These are phyloP conservation scores for Mormyrops boulengeri DNA, from an alignment of 2,797 vertebrate genomes.

Conservation along the genomic window DNA sequence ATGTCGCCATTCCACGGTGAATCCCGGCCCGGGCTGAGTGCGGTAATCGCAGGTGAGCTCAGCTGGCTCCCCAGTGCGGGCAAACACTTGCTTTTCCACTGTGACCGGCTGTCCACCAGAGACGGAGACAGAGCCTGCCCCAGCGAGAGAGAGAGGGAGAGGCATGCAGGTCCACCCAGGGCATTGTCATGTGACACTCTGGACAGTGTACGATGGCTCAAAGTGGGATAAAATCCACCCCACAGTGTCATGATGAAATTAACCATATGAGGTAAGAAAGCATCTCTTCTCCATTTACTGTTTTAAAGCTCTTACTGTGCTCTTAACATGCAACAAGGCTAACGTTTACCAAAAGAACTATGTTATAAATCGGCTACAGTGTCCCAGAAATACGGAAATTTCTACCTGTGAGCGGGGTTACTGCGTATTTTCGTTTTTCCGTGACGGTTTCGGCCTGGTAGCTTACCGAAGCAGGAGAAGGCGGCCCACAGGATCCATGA, in stretches of 20 bases:
- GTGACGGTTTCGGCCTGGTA: neutral
- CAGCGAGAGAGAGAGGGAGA: neutral
- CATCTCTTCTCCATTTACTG: neutral
- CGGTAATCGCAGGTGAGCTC: constrained; percentile 53
- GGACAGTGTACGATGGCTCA: neutral
- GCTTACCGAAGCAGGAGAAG: constrained; percentile 34
- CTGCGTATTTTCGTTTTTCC: neutral
- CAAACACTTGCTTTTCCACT: constrained; percentile 42
- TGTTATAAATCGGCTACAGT: neutral
- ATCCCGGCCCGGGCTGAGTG: constrained; percentile 45
- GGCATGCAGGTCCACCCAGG: neutral
- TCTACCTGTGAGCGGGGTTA: neutral
- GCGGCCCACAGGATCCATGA: constrained; percentile 21
- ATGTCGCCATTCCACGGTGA: constrained; percentile 59
- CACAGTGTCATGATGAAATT: neutral
- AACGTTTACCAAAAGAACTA: neutral
- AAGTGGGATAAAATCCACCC: neutral
- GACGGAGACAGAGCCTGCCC: constrained; percentile 23
- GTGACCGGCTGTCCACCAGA: constrained; percentile 34
- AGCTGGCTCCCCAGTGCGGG: constrained; percentile 28
- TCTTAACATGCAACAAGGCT: neutral
- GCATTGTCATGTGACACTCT: neutral
- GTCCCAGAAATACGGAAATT: neutral
- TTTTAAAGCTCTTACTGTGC: neutral
- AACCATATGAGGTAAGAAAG: neutral